Evolutionary conservation across 2,888 invertebrate species (phyloP), one percentile per base, ranked within the genome.

Genomic region (Osmoderma eremita): DNA sequence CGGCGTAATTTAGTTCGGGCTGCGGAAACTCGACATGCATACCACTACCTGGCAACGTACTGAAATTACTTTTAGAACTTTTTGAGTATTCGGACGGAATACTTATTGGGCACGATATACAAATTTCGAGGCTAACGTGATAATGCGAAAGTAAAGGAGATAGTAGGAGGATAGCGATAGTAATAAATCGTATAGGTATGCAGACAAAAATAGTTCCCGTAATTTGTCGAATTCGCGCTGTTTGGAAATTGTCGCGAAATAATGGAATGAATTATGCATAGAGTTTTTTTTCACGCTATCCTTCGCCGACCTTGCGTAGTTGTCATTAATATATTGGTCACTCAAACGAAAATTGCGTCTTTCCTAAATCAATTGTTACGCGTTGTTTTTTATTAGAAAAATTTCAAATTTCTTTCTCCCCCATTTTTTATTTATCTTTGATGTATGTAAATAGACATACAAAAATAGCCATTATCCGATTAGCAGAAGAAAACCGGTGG

Each of bases 21-120:
- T 58, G 58, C 42, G 58, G 58, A 58, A 58, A 58, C 42, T 45
- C 24, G 20, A 24, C 38, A 18, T 39, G n/a, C n/a, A n/a, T n/a
- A n/a, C n/a, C n/a, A n/a, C n/a, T n/a, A n/a, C n/a, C n/a, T n/a
- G n/a, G n/a, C n/a, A n/a, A 30, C 42, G 36, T 54, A 45, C 30
- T 56, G 13, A 58, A 65, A 65, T 65, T 45, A 58, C 56, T 48
- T 56, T 58, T 24, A 12, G 15, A 50, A 58, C 20, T 56, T 56
- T 65, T 36, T 51, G 24, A 24, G 13, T 36, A 15, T 18, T 13
- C 45, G 30, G 8, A 30, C 50, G 30, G 24, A 50, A 50, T 50
- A 24, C 50, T 24, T 24, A 50, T 50, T 24, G 12, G 24, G 24
- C 24, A 24, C 50, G n/a, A 24, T 13, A 30, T 50, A n/a, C 22